Percentiles rank a stretch among this genome's conserved stretches.
Conservation (phyloP, 2,888 invertebrate genomes). For the Strigamia maritima region DNA sequence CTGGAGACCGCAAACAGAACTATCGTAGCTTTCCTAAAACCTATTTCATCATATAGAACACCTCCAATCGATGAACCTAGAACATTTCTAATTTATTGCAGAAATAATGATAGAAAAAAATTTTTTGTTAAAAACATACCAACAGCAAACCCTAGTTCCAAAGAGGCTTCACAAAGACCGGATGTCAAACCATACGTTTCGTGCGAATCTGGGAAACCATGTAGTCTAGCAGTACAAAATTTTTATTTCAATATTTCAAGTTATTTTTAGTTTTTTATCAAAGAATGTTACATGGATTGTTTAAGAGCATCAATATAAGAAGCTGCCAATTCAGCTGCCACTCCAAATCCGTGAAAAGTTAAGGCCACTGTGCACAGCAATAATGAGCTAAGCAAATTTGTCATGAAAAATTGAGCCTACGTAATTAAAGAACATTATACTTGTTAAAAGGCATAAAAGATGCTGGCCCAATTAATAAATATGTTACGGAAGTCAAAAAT, state of each 20-base stretch:
- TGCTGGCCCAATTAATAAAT: conserved; percentile 74
- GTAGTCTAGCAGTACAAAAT: background rate
- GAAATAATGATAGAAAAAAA: background rate
- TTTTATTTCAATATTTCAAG: background rate
- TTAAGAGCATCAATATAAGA: conserved; percentile 79
- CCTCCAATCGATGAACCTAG: conserved; percentile 75
- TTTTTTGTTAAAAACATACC: too few species aligned
- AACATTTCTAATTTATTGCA: conserved; percentile 76
- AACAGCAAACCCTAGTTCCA: conserved; percentile 66
- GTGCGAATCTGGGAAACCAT: conserved; percentile 69
- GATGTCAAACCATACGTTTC: conserved; percentile 86
- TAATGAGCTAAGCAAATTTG: background rate
- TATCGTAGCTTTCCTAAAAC: conserved; percentile 49
- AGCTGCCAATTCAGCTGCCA: conserved; percentile 80
- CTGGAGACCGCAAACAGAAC: background rate
- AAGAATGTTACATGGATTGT: conserved; percentile 74
- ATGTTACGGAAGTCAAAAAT: conserved; percentile 64
- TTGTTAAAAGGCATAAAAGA: conserved; percentile 67
- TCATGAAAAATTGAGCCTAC: too few species aligned
- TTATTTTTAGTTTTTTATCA: too few species aligned
- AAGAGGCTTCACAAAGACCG: conserved; percentile 84
- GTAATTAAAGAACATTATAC: too few species aligned
- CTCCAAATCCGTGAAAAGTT: conserved; percentile 76
- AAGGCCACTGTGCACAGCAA: conserved; percentile 48
- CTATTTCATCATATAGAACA: conserved; percentile 63